Base-by-base conservation (phyloP, 2,113 vertebrate species). In the Lipophrys pholis region DNA sequence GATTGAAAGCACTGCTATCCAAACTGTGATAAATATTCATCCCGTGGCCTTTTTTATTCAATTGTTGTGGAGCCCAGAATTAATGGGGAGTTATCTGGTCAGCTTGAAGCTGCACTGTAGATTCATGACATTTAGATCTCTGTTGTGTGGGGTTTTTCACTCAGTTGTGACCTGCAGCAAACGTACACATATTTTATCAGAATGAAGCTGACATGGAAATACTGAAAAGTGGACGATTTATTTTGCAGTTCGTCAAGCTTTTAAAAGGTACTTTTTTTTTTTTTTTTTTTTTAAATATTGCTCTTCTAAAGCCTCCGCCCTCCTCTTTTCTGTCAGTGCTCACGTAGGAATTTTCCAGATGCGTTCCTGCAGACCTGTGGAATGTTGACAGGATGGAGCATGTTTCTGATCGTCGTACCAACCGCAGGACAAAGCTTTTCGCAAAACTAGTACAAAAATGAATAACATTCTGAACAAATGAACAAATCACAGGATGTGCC, bases 331-430 rank as follows among this genome's bases (percentile, higher is more conserved):
- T 50, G 42, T 39, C 68, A 6, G 76, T 38, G 68, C 69, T 51
- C 60, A 67, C 49, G 54, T 6, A 78, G 90, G 86, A 93, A 93
- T 91, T 91, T 93, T 91, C 89, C 84, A 88, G 73, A 67, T 55
- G 81, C 55, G 67, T 79, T 81, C 67, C 67, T 64, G 70, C 78
- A 53, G 69, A 74, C 12, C 73, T 69, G 61, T 68, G 92, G 93
- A 92, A 94, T 94, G 89, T 65, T 10, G 86, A 89, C 94, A 92
- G 81, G 93, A 87, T 41, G n/a, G 65, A 85, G 82, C 93, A 77
- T 70, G 93, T 86, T 71, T 53, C 15, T 6, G 21, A 8, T 63
- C 75, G 64, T 71, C 15, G 16, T 69, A 57, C 54, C 40, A 48
- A 72, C 56, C 80, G 60, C 55, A 52, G 45, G 66, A 57, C 48